These are phyloP conservation scores for Streptopelia turtur DNA, from an alignment of 2,797 vertebrate genomes.

Conservation along the genomic window DNA sequence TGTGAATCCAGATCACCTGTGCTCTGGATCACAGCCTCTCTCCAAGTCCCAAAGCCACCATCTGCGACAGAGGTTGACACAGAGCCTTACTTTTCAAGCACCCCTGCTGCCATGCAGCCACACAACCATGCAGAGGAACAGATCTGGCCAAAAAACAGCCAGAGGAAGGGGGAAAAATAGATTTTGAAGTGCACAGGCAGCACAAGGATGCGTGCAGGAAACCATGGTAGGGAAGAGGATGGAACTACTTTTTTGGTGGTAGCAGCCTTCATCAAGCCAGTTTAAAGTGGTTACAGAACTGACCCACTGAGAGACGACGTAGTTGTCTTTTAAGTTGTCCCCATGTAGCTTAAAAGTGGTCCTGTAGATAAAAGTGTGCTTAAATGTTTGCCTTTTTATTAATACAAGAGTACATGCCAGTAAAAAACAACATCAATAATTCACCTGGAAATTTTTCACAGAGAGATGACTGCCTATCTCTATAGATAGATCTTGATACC, in stretches of 20 bases:
- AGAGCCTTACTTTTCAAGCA: neutral
- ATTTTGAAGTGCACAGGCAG: neutral
- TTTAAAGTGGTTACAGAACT: neutral
- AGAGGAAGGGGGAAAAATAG: neutral
- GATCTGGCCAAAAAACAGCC: neutral
- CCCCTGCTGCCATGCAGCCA: neutral
- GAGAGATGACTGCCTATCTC: neutral
- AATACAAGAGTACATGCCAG: neutral
- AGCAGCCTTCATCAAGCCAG: neutral
- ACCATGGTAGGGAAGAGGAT: neutral
- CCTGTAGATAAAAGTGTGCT: neutral
- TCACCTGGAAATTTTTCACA: neutral
- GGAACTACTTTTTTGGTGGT: neutral
- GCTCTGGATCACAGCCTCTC: neutral
- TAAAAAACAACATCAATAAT: neutral
- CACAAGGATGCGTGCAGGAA: neutral
- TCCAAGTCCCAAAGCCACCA: neutral
- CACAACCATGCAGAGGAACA: neutral
- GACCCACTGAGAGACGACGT: neutral
- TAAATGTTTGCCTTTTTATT: neutral
- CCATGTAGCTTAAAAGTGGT: neutral
- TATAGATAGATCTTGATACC: neutral
- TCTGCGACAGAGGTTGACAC: neutral
- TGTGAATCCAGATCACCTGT: neutral
- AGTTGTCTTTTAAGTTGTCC: neutral